These are phyloP conservation scores for Burhinus oedicnemus DNA, from an alignment of 2,113 vertebrate genomes.

Conservation along the genomic window DNA sequence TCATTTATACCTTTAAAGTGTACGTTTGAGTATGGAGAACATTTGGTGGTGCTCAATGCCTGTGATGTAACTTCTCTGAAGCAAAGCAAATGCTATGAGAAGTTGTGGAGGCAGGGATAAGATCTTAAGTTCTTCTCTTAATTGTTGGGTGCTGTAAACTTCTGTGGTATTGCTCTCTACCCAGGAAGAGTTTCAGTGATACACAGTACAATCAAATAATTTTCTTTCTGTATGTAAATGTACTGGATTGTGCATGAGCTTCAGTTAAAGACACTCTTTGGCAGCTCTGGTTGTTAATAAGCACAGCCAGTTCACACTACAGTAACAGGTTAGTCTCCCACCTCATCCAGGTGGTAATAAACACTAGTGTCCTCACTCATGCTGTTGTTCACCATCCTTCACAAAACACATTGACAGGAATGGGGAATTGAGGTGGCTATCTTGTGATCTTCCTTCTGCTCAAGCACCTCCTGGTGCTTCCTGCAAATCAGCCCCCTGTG, in stretches of 20 bases:
- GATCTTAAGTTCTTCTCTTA: background rate
- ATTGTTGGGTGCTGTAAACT: background rate
- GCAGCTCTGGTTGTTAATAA: background rate
- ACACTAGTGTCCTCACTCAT: background rate
- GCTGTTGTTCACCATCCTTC: background rate
- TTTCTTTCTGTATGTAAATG: background rate
- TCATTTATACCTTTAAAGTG: background rate
- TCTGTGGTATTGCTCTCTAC: background rate
- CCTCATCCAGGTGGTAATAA: background rate
- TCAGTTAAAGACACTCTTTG: background rate
- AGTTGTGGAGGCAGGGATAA: background rate
- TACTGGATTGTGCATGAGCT: background rate
- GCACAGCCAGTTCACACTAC: background rate
- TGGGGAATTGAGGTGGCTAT: background rate
- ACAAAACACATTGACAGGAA: background rate
- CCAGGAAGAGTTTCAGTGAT: background rate
- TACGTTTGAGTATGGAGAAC: background rate
- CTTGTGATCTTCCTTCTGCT: background rate
- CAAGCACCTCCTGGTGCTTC: background rate
- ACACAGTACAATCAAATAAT: background rate
- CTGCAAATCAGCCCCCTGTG: background rate
- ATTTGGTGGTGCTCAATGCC: background rate
- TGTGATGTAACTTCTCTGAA: background rate
- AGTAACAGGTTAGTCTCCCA: background rate
- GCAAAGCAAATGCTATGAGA: background rate